Base-by-base conservation (phyloP, 23 tunicate species). In the Botrylloides violaceus region DNA sequence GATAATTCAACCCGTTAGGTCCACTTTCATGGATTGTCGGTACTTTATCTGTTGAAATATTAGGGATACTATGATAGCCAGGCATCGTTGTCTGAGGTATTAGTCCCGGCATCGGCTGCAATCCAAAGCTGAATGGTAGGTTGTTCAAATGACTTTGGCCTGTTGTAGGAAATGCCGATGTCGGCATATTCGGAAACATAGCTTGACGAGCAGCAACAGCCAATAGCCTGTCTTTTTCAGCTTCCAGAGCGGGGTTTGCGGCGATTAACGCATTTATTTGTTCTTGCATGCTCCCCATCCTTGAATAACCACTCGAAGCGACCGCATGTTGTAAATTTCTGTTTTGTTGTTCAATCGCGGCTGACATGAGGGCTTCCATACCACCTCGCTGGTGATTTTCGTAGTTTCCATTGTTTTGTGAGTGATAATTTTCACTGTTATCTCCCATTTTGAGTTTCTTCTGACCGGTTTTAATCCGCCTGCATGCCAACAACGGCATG, bases 341-440 rank as follows among this genome's bases (percentile, higher is more conserved):
- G 58, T 58, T 68, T 68, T 80, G 32, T 39, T 82, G 72, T 19
- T 71, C 37, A 36, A 65, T 71, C 2, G 76, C 58, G 0, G 77
- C 88, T 5, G 88, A 68, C 20, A 82, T 48, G 39, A 82, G 76
- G 49, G 80, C 71, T 4, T 68, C 63, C 81, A 82, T 82, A 24
- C 88, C 81, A 63, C 65, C 26, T 4, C n/a, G n/a, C n/a, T n/a
- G n/a, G n/a, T n/a, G n/a, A n/a, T n/a, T n/a, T n/a, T n/a, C n/a
- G n/a, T n/a, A n/a, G n/a, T n/a, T n/a, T n/a, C n/a, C n/a, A n/a
- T n/a, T n/a, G n/a, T n/a, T n/a, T n/a, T n/a, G n/a, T n/a, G n/a
- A n/a, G n/a, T n/a, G n/a, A n/a, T n/a, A n/a, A n/a, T n/a, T n/a
- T n/a, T n/a, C n/a, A n/a, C n/a, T n/a, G n/a, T n/a, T n/a, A n/a